Evolutionary conservation across 2,113 vertebrate species (phyloP).

Genomic region (Hippocampus zosterae): DNA sequence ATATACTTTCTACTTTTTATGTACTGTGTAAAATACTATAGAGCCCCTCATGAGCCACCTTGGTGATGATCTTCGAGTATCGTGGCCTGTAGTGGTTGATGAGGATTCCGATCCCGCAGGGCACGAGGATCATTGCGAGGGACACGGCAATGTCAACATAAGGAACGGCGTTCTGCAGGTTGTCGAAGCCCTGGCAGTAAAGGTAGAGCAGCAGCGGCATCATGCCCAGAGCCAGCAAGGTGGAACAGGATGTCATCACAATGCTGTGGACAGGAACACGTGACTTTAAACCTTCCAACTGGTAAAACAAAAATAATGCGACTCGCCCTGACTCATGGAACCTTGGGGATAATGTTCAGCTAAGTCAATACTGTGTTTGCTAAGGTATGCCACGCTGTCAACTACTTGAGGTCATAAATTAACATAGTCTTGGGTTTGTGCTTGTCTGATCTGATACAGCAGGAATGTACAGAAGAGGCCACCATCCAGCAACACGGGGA

Average conservation of each 20-base stretch:
- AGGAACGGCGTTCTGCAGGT: constrained; percentile 70
- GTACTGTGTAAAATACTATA: too few species aligned
- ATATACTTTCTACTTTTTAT: background rate
- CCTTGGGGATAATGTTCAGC: background rate
- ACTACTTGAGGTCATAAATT: too few species aligned
- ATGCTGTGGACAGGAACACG: constrained; percentile 61
- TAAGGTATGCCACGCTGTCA: background rate
- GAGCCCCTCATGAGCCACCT: constrained; percentile 63
- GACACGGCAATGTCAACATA: constrained; percentile 67
- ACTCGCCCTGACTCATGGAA: too few species aligned
- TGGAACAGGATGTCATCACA: constrained; percentile 81
- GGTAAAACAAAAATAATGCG: background rate
- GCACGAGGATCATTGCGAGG: constrained; percentile 69
- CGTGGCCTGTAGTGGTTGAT: constrained; percentile 74
- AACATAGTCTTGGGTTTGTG: background rate
- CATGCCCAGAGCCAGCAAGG: constrained; percentile 74
- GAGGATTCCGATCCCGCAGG: constrained; percentile 71
- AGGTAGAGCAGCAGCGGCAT: constrained; percentile 81
- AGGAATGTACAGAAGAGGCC: constrained; percentile 12
- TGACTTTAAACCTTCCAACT: background rate
- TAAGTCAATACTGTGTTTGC: background rate
- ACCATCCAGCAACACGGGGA: background rate
- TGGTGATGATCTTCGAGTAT: constrained; percentile 64
- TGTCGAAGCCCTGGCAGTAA: constrained; percentile 71
- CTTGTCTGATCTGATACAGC: constrained; percentile 10